Base-by-base conservation (phyloP, 2,888 invertebrate species). In the Barypeithes pellucidus region DNA sequence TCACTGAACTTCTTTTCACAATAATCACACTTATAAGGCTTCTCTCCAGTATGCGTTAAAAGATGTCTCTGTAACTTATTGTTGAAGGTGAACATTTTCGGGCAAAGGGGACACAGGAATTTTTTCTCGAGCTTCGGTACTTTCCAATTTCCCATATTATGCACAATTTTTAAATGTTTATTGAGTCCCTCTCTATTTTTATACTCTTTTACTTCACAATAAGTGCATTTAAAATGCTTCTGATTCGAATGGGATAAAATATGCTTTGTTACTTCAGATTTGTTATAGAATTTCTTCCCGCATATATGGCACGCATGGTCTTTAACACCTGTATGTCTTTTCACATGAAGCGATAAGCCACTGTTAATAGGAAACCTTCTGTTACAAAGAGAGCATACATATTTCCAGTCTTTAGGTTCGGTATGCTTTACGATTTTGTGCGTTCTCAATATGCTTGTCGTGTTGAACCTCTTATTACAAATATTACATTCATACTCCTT, bases 211-310 rank as follows among this genome's bases (percentile, higher is more conserved):
- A 73, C 75, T 18, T 77, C 67, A 57, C 82, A 82, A 12, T 79
- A 33, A 11, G 73, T 68, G 72, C 82, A 82, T 57, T 80, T 79
- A 24, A 79, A 80, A 4, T 76, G 73, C 22, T 79, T 75, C 43
- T 81, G 80, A 50, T 78, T 79, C 3, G 81, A 79, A 62, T 81
- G 82, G 20, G 79, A 79, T 29, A 78, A 76, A 14, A 81, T 72
- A 68, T 81, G 81, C 59, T 80, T 80, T 8, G 77, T 77, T 29
- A 82, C 75, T 68, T 80, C 81, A 7, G 78, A 78, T 54, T 80
- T 82, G 36, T 80, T 81, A 33, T 79, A 80, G 65, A 81, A 82
- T 29, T 86, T 85, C 79, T 89, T 89, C 0, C 77, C 77, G 52
- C 82, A 82, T 18, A 82, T 77, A 36, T 80, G 78, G 62, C 82